These are phyloP conservation scores for Chaenocephalus aceratus DNA, from an alignment of 2,113 vertebrate genomes.

Conservation along the genomic window DNA sequence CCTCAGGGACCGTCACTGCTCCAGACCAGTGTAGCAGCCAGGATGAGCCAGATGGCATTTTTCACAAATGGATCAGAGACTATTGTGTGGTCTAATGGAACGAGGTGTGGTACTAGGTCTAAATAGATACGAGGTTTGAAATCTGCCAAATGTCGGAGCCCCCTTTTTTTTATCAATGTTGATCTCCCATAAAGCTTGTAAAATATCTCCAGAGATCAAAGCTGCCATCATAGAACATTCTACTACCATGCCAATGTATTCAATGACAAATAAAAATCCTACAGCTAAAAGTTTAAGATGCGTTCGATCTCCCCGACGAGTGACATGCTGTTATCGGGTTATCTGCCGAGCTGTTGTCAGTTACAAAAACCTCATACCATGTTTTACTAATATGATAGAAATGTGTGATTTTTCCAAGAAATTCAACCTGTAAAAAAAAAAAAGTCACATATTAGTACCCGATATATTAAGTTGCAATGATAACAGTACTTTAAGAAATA, in stretches of 20 bases:
- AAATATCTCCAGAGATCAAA: conserved; percentile 7
- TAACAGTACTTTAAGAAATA: neutral
- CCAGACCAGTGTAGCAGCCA: conserved; percentile 68
- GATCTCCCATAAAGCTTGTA: conserved; percentile 15
- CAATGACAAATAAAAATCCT: neutral
- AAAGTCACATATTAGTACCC: neutral
- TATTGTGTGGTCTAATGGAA: conserved; percentile 25
- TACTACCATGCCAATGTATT: neutral
- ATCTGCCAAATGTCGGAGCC: neutral
- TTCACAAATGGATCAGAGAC: conserved; percentile 44
- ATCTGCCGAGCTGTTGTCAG: too few species aligned
- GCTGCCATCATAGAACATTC: neutral
- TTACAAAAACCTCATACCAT: too few species aligned
- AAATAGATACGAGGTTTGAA: neutral
- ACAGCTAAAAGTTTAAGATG: neutral
- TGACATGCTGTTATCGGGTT: neutral
- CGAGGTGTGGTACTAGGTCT: conserved; percentile 3
- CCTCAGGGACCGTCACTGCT: conserved; percentile 39
- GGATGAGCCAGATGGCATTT: conserved; percentile 42
- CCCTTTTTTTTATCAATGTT: conserved; percentile 15
- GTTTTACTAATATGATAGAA: neutral
- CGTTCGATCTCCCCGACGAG: neutral
- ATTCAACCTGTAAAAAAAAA: neutral
- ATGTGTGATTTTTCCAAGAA: neutral
- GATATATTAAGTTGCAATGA: neutral